Evolutionary conservation across 2,888 invertebrate genomes (phyloP).

Genomic region (Parnassius orleans): DNA sequence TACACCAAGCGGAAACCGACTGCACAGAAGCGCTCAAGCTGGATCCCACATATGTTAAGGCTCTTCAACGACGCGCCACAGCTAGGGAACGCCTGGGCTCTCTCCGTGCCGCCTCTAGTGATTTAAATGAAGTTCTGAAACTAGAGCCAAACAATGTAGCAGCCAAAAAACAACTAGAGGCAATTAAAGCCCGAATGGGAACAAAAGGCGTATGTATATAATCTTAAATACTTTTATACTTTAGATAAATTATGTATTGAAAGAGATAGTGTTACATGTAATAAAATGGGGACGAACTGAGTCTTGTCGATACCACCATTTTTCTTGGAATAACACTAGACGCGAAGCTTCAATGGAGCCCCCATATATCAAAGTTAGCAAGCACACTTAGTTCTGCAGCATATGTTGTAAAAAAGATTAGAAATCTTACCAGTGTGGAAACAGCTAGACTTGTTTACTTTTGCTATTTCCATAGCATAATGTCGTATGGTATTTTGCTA

Average conservation of each 20-base stretch:
- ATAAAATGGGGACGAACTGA: no score
- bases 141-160: conserved; percentile 90
- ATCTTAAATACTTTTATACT: conserved; percentile 1
- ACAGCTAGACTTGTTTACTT: no score
- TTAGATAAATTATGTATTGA: background rate
- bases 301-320: no score
- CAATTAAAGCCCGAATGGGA: conserved; percentile 77
- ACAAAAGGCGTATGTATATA: conserved; percentile 67
- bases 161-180: conserved; percentile 82
- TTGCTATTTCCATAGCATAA: no score
- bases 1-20: conserved; percentile 87
- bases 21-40: conserved; percentile 89
- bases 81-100: conserved; percentile 87
- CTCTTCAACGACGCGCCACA: conserved; percentile 89
- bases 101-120: conserved; percentile 85
- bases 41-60: conserved; percentile 91
- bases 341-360: no score
- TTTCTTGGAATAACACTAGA: no score
- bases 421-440: no score
- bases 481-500: no score
- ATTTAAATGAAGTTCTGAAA: conserved; percentile 85
- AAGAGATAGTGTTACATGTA: no score
- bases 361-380: no score
- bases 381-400: no score
- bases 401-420: no score